Percentiles rank a stretch among this genome's conserved stretches.
Evolutionary conservation across 2,113 vertebrate genomes (phyloP).

Genomic region (Chaetura pelagica): DNA sequence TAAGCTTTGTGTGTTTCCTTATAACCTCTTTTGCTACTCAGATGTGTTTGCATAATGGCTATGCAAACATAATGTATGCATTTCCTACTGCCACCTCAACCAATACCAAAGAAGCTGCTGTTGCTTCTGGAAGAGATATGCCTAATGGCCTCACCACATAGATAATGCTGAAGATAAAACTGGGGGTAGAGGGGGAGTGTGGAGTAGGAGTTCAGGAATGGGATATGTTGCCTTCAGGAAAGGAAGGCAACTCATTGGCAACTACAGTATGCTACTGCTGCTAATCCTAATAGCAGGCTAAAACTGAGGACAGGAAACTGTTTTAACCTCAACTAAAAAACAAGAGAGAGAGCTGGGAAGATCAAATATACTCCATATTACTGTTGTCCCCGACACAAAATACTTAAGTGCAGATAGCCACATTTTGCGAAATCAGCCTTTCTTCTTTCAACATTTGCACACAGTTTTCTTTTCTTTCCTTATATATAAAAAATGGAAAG

Average conservation of each 20-base stretch:
- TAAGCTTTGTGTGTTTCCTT: background rate
- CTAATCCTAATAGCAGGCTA: background rate
- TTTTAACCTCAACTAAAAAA: background rate
- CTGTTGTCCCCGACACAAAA: background rate
- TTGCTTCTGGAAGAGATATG: background rate
- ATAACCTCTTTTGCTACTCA: background rate
- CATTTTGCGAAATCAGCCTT: background rate
- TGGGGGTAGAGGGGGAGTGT: accelerated
- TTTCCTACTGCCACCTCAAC: background rate
- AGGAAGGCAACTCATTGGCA: background rate
- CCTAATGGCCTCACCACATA: background rate
- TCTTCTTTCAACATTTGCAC: background rate
- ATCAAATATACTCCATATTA: background rate
- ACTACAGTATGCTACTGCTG: background rate
- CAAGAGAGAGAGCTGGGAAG: background rate
- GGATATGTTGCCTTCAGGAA: background rate
- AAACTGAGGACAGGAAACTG: background rate
- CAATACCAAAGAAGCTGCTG: background rate
- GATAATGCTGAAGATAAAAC: background rate
- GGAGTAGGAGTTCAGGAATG: background rate
- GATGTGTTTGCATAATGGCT: background rate
- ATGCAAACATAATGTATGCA: background rate
- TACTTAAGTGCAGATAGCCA: background rate
- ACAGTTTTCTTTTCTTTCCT: background rate
- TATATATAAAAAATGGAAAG: background rate